These are phyloP conservation scores for Heliconius sara DNA, from an alignment of 2,888 invertebrate genomes.

Conservation along the genomic window DNA sequence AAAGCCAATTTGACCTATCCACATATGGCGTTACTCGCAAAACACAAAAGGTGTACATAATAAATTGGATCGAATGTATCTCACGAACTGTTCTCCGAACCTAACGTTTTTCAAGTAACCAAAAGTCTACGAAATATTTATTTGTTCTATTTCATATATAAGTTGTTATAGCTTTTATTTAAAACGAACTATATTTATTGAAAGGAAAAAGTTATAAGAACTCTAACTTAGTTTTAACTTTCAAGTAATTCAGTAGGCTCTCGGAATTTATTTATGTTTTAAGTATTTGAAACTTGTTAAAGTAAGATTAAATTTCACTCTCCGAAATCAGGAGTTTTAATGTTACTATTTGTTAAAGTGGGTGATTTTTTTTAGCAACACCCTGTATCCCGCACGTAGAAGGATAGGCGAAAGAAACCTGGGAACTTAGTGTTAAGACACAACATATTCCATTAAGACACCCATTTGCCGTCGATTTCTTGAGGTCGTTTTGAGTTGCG, in stretches of 20 bases:
- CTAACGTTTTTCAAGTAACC: neutral
- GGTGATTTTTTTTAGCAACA: too few species aligned
- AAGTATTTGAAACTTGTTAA: too few species aligned
- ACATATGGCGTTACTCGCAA: neutral
- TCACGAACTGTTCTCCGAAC: neutral
- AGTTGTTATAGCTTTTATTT: slow-evolving; percentile 15
- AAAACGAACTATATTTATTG: neutral
- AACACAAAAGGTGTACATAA: slow-evolving; percentile 1
- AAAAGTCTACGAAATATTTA: slow-evolving; percentile 13
- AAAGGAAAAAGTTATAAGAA: slow-evolving; percentile 10
- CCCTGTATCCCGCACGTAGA: too few species aligned
- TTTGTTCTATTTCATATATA: slow-evolving; percentile 4
- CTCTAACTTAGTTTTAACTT: neutral
- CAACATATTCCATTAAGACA: too few species aligned
- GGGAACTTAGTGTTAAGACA: too few species aligned
- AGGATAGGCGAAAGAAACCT: too few species aligned
- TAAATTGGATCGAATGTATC: slow-evolving; percentile 1
- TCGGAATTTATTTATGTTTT: too few species aligned
- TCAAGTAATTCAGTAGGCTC: neutral
- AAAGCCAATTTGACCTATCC: slow-evolving; percentile 5
- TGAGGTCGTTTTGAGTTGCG: too few species aligned
- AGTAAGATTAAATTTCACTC: too few species aligned
- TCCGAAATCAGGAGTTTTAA: too few species aligned
- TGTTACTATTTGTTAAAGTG: too few species aligned
- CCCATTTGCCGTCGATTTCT: too few species aligned